Conservation (phyloP, 1,140 invertebrate genomes). For the Hylaeus anthracinus region DNA sequence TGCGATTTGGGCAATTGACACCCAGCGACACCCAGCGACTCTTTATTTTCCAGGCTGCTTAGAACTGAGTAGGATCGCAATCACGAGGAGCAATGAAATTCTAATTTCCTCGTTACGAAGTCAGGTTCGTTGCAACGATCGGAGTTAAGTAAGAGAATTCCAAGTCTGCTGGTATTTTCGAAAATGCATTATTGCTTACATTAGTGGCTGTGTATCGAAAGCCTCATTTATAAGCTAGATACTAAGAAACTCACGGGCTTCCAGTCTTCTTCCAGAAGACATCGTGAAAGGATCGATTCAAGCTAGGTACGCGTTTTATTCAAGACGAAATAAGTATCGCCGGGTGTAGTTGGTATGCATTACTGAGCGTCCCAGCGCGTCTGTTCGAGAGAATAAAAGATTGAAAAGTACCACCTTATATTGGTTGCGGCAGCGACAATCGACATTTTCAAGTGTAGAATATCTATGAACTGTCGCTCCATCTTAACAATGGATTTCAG, state of each 20-base stretch:
- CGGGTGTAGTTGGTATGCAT: conserved; percentile 36
- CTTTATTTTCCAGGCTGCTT: not conserved
- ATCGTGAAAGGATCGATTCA: not conserved
- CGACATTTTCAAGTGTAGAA: not conserved
- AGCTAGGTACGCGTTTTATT: conserved; percentile 30
- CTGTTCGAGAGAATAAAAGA: conserved; percentile 28
- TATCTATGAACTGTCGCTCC: too few relatives aligned
- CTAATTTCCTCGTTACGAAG: not conserved
- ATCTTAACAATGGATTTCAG: not conserved
- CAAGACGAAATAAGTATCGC: conserved; percentile 13
- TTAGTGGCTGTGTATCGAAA: conserved; percentile 5
- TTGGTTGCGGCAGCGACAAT: not conserved
- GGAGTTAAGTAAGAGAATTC: not conserved
- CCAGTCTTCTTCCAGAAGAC: not conserved
- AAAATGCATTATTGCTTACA: conserved; percentile 17
- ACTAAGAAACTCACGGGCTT: conserved; percentile 38
- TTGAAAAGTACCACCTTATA: not conserved
- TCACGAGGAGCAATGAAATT: conserved; percentile 3
- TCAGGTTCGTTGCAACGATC: not conserved
- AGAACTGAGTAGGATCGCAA: not conserved
- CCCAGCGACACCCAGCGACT: too few relatives aligned
- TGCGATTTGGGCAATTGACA: too few relatives aligned
- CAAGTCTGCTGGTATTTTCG: conserved; percentile 22
- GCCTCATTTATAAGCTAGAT: conserved; percentile 26
- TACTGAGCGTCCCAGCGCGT: not conserved